Percentiles rank a stretch among this genome's conserved stretches.
Conservation (phyloP, 2,113 vertebrate genomes). For the Rhinopomastus cyanomelas region DNA sequence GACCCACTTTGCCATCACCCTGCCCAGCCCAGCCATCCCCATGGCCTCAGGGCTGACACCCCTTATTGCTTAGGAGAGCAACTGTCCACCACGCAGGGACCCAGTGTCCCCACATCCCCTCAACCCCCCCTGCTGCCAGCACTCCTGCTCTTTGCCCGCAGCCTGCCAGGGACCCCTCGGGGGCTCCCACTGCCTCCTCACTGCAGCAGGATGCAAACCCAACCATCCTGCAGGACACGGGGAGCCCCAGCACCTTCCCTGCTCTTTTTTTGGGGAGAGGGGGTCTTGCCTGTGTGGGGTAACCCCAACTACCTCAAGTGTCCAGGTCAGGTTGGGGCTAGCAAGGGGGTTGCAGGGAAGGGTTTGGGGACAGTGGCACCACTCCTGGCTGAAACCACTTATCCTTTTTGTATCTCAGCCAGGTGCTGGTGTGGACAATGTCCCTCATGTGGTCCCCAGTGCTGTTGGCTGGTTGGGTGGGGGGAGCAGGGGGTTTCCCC, state of each 20-base stretch:
- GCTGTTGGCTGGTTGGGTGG: neutral
- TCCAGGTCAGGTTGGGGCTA: slow-evolving; percentile 16
- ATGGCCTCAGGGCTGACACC: neutral
- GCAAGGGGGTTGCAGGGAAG: neutral
- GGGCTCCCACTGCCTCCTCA: neutral
- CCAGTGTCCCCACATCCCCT: rapidly evolving
- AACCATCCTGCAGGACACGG: neutral
- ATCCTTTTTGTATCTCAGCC: slow-evolving; percentile 4
- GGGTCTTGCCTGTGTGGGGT: neutral
- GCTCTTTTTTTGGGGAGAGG: neutral
- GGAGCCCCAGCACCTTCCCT: neutral
- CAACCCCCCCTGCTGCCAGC: neutral
- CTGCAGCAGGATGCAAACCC: neutral
- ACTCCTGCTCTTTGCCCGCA: rapidly evolving
- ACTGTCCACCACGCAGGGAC: rapidly evolving
- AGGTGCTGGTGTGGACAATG: rapidly evolving
- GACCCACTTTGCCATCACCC: neutral
- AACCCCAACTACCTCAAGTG: slow-evolving; percentile 78
- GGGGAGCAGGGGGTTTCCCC: neutral
- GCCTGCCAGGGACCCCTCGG: neutral
- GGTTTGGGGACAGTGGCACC: neutral
- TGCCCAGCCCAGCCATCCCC: neutral
- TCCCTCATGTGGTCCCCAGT: rapidly evolving
- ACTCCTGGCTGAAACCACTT: neutral
- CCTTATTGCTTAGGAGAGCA: neutral